Conservation (phyloP, 2,113 vertebrate genomes). For the Pelobates fuscus region DNA sequence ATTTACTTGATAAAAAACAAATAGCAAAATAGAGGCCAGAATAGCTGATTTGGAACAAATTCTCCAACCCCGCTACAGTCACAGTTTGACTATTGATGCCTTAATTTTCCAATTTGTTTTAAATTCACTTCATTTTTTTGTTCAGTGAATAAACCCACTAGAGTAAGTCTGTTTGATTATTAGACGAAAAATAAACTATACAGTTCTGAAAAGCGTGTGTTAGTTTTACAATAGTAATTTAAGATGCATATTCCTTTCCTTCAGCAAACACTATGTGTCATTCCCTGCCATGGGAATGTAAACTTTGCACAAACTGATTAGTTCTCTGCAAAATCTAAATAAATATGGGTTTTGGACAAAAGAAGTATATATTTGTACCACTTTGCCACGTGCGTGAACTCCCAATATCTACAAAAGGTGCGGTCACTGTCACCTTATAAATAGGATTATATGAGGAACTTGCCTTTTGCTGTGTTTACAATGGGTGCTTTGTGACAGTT, state of each 20-base stretch:
- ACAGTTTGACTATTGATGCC: too few species aligned
- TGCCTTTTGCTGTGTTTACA: background rate
- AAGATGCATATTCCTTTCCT: background rate
- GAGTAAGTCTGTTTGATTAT: too few species aligned
- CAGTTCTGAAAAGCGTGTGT: too few species aligned
- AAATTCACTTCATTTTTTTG: too few species aligned
- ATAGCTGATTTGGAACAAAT: too few species aligned
- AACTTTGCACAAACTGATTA: background rate
- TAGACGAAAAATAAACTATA: too few species aligned
- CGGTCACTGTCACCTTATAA: background rate
- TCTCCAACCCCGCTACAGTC: too few species aligned
- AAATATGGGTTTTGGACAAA: background rate
- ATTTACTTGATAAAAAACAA: too few species aligned
- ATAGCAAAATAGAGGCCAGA: too few species aligned
- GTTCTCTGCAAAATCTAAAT: background rate
- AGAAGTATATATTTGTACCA: background rate
- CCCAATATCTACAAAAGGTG: background rate
- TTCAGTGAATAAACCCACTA: too few species aligned
- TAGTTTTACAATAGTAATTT: too few species aligned
- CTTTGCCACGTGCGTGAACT: background rate
- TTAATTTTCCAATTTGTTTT: too few species aligned
- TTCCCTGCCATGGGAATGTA: background rate
- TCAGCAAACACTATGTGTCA: constrained; percentile 8
- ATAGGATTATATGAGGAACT: constrained; percentile 2
- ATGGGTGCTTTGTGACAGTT: background rate